Conservation (phyloP, 2,797 vertebrate genomes). For the Borostomias antarcticus region DNA sequence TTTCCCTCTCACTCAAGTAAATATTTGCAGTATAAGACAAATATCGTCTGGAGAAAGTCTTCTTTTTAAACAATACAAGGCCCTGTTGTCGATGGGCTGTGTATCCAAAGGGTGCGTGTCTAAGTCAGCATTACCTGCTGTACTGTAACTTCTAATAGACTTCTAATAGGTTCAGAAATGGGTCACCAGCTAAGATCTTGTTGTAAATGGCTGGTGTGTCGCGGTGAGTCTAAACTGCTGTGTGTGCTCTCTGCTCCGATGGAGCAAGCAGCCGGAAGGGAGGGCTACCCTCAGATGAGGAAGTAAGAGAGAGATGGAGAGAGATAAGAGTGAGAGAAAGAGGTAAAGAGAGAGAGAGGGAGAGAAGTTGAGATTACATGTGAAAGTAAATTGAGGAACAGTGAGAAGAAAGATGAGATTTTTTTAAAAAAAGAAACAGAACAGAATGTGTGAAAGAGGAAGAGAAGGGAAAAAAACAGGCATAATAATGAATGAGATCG, state of each 20-base stretch:
- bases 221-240: not conserved
- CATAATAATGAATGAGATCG: too few species aligned
- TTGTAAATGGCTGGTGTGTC: not conserved
- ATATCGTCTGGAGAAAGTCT: slow-evolving; percentile 46
- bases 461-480: slow-evolving; percentile 36
- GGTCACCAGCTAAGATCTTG: not conserved
- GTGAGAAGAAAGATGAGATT: not conserved
- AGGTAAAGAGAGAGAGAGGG: not conserved
- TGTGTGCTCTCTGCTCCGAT: not conserved
- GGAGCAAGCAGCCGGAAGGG: not conserved
- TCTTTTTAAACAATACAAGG: slow-evolving; percentile 9
- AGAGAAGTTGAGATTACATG: not conserved
- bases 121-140: too few species aligned
- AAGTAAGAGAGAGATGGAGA: not conserved
- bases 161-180: too few species aligned
- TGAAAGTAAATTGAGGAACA: not conserved
- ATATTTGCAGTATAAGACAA: slow-evolving; percentile 52
- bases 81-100: too few species aligned
- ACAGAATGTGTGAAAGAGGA: not conserved
- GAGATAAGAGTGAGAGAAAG: slow-evolving; percentile 5
- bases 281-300: slow-evolving; percentile 26
- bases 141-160: too few species aligned
- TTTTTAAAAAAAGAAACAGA: not conserved
- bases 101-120: too few species aligned
- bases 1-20: slow-evolving; percentile 44